These are phyloP conservation scores for Habropoda laboriosa DNA, from an alignment of 1,140 invertebrate genomes.

Conservation along the genomic window DNA sequence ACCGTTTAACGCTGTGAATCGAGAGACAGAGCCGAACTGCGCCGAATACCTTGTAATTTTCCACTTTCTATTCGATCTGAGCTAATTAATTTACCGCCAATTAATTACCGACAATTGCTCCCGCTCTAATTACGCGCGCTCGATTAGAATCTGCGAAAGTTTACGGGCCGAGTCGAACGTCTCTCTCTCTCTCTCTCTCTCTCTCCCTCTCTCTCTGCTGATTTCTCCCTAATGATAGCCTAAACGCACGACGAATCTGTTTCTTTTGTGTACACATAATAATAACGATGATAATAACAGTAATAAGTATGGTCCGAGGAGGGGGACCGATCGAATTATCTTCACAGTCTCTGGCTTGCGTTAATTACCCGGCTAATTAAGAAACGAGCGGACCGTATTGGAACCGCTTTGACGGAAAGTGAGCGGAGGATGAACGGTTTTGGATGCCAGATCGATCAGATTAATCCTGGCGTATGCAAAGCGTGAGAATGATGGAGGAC, in stretches of 20 bases:
- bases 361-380: slow-evolving; percentile 42
- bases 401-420: slow-evolving; percentile 5
- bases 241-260: slow-evolving; percentile 3
- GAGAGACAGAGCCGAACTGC: background rate
- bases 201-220: slow-evolving; percentile 2
- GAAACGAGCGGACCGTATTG: slow-evolving; percentile 1
- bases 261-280: too few species aligned
- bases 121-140: slow-evolving; percentile 62
- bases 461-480: slow-evolving; percentile 74
- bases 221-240: slow-evolving; percentile 50
- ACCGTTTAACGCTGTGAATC: background rate
- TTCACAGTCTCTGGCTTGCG: slow-evolving; percentile 32
- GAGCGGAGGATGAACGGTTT: background rate
- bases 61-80: slow-evolving; percentile 51
- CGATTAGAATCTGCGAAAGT: slow-evolving; percentile 67
- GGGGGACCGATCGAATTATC: slow-evolving; percentile 11
- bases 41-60: slow-evolving; percentile 55
- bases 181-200: slow-evolving; percentile 1
- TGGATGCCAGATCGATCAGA: slow-evolving; percentile 76
- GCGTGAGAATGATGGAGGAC: too few species aligned
- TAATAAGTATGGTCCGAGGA: too few species aligned
- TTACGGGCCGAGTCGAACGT: slow-evolving; percentile 56
- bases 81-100: slow-evolving; percentile 65
- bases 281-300: too few species aligned
- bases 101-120: slow-evolving; percentile 67